Percentiles rank a stretch among this genome's conserved stretches.
These are phyloP conservation scores for Lithodes maja DNA, from an alignment of 2,888 invertebrate genomes.

Conservation along the genomic window DNA sequence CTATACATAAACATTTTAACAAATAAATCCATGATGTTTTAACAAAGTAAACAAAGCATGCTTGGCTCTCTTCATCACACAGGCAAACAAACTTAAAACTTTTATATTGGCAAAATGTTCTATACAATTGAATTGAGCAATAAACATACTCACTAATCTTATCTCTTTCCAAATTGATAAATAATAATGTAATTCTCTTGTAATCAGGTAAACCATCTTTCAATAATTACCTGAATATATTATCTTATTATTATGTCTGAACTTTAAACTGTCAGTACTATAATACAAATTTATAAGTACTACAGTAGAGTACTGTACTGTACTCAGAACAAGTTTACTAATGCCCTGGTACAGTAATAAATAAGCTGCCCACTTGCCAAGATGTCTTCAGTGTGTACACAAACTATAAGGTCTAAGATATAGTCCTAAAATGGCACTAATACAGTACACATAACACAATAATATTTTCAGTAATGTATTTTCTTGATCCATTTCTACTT, in stretches of 20 bases:
- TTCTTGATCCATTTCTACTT: neutral
- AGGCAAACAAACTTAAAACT: neutral
- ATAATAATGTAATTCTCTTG: no score
- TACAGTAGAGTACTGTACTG: no score
- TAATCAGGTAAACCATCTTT: no score
- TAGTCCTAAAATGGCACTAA: slow-evolving; percentile 9
- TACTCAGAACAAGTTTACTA: neutral
- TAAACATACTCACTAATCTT: neutral
- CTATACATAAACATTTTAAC: slow-evolving; percentile 28
- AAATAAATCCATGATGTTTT: slow-evolving; percentile 12
- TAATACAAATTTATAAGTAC: no score
- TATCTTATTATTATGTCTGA: no score
- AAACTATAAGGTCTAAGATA: neutral
- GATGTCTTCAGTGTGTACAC: slow-evolving; percentile 19
- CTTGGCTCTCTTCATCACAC: neutral
- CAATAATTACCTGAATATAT: no score
- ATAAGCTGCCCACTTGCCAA: slow-evolving; percentile 45
- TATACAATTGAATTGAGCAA: neutral
- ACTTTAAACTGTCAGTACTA: no score
- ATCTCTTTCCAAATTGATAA: no score
- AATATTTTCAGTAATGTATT: neutral
- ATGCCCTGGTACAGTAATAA: neutral
- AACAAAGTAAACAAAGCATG: slow-evolving; percentile 9
- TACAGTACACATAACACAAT: no score
- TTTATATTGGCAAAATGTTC: neutral